Percentiles rank a stretch among this genome's conserved stretches.
Conservation (phyloP, 2,113 vertebrate species). For the Tamias sibiricus region DNA sequence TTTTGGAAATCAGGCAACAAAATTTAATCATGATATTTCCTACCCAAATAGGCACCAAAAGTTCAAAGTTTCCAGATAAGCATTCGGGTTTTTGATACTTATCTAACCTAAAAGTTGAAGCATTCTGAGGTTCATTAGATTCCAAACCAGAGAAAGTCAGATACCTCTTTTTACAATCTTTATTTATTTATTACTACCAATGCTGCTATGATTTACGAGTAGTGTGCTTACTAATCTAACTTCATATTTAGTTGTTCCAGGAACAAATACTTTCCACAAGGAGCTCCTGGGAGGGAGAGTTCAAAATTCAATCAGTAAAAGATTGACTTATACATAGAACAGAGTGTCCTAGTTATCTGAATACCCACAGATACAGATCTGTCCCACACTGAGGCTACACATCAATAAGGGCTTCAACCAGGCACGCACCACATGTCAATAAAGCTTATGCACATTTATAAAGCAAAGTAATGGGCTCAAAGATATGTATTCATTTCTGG, state of each 20-base stretch:
- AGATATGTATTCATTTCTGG: not conserved
- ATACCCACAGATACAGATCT: conserved; percentile 65
- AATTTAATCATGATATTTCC: conserved; percentile 34
- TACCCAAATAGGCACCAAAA: conserved; percentile 38
- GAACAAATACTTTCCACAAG: not conserved
- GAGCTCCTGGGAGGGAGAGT: not conserved
- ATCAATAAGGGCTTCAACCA: not conserved
- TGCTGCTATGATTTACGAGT: not conserved
- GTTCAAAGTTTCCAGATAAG: conserved; percentile 59
- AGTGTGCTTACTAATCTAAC: not conserved
- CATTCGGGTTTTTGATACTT: not conserved
- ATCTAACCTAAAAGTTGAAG: conserved; percentile 27
- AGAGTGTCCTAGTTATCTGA: conserved; percentile 60
- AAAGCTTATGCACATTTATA: not conserved
- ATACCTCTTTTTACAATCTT: not conserved
- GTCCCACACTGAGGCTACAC: conserved; percentile 46
- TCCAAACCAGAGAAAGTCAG: not conserved
- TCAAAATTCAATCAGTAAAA: conserved; percentile 32
- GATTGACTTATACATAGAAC: conserved; percentile 34
- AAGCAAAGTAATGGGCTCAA: not conserved
- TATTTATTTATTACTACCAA: not conserved
- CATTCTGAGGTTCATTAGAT: not conserved
- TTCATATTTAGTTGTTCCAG: not conserved
- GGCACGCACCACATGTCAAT: not conserved
- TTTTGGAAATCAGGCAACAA: conserved; percentile 52